Evolutionary conservation across 53 echinoderm and acorn worm genomes (phyloP).

Genomic region (Hippasteria phrygiana): DNA sequence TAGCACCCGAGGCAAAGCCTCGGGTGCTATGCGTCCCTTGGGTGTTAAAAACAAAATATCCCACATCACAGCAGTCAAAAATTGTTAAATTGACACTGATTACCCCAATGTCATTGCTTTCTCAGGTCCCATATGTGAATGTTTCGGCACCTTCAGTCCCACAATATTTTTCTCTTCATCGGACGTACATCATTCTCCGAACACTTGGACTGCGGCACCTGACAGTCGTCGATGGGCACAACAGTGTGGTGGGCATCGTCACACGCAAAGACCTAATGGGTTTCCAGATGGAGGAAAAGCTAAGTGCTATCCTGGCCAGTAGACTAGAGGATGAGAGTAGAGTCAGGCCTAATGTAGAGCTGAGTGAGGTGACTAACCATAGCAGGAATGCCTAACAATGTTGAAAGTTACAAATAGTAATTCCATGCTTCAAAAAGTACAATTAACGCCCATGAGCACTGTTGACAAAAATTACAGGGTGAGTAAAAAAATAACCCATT

Average conservation of each 20-base stretch:
- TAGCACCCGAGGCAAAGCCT: too few relatives aligned
- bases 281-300: conserved; percentile 87
- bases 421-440: too few relatives aligned
- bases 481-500: too few relatives aligned
- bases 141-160: conserved; percentile 90
- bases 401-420: too few relatives aligned
- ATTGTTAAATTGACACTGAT: background rate
- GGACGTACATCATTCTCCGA: conserved; percentile 96
- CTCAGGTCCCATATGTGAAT: conserved; percentile 91
- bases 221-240: conserved; percentile 85
- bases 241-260: conserved; percentile 92
- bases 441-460: too few relatives aligned
- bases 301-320: conserved; percentile 64
- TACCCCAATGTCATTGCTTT: background rate
- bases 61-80: background rate
- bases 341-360: background rate
- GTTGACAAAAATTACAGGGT: too few relatives aligned
- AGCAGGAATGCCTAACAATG: background rate
- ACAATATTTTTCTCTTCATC: conserved; percentile 92
- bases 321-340: conserved; percentile 17
- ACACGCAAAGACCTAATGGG: conserved; percentile 99
- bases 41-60: too few relatives aligned
- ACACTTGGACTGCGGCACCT: conserved; percentile 97
- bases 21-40: too few relatives aligned
- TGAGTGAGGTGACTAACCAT: conserved; percentile 15